phyloP scores from a whole-genome alignment of 2,113 vertebrate species.

The Macquaria ambigua region DNA sequence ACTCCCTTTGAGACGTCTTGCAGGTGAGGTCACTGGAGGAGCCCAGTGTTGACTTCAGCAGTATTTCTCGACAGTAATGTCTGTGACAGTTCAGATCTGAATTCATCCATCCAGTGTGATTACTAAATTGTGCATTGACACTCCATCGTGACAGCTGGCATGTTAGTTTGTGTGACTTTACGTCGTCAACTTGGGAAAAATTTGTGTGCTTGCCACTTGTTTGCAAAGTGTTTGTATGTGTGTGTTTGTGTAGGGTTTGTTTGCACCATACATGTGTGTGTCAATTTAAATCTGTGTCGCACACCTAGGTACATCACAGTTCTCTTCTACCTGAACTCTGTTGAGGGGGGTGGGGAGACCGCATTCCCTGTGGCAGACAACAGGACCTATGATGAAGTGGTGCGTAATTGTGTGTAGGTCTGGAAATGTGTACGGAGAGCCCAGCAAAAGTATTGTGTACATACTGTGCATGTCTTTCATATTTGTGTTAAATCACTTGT shows the following conservation, averaged over 20 bases:
- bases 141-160: slow-evolving; percentile 71
- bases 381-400: slow-evolving; percentile 97
- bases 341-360: slow-evolving; percentile 97
- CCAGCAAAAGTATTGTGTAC: slow-evolving; percentile 52
- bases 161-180: slow-evolving; percentile 37
- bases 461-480: slow-evolving; percentile 55
- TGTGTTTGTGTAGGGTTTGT: slow-evolving; percentile 42
- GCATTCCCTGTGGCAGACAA: slow-evolving; percentile 99
- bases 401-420: slow-evolving; percentile 77
- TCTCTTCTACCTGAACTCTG: slow-evolving; percentile 98
- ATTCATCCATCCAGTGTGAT: slow-evolving; percentile 30
- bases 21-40: slow-evolving; percentile 84
- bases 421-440: slow-evolving; percentile 35
- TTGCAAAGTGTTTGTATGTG: slow-evolving; percentile 33
- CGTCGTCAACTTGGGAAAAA: slow-evolving; percentile 6
- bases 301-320: slow-evolving; percentile 95
- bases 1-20: slow-evolving; percentile 96
- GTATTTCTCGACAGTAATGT: not conserved
- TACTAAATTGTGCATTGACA: slow-evolving; percentile 61
- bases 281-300: slow-evolving; percentile 74
- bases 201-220: slow-evolving; percentile 22
- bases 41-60: not conserved
- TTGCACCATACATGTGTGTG: slow-evolving; percentile 54
- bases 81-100: slow-evolving; percentile 12
- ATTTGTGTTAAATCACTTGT: slow-evolving; percentile 54